These are phyloP conservation scores for Luscinia luscinia DNA, from an alignment of 2,797 vertebrate genomes.

Conservation along the genomic window DNA sequence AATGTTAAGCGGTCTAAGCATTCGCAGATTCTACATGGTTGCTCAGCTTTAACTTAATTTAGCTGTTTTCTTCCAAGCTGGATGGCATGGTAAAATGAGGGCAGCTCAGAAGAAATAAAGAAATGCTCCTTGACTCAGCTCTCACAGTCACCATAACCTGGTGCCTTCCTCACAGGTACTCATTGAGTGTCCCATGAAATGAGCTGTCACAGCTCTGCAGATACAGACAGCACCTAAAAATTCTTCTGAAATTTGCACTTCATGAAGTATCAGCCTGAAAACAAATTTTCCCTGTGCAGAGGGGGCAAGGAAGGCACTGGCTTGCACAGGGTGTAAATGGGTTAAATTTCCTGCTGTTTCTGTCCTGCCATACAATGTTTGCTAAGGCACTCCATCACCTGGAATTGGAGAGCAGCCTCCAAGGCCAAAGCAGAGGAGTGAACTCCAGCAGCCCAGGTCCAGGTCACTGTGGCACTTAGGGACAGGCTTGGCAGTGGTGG, in stretches of 20 bases:
- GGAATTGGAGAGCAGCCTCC: neutral
- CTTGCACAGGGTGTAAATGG: fast-evolving
- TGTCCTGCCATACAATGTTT: neutral
- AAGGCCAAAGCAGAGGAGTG: neutral
- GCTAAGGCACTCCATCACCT: neutral
- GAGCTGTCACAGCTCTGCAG: neutral
- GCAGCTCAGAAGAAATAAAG: neutral
- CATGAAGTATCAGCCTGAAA: neutral
- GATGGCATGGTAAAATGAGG: neutral
- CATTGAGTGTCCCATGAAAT: neutral
- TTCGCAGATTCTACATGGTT: neutral
- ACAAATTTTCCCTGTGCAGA: neutral
- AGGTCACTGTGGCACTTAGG: neutral
- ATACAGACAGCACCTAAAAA: neutral
- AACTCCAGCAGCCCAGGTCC: neutral
- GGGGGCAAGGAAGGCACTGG: neutral
- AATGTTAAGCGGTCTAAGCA: neutral
- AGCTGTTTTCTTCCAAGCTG: neutral
- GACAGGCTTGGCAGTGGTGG: neutral
- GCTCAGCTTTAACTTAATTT: constrained; percentile 24
- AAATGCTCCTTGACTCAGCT: neutral
- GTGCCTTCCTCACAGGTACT: neutral
- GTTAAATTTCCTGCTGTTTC: neutral
- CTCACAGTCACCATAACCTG: neutral
- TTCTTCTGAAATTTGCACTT: neutral